Evolutionary conservation across 2,888 invertebrate species (phyloP).

Genomic region (Xestia c-nigrum): DNA sequence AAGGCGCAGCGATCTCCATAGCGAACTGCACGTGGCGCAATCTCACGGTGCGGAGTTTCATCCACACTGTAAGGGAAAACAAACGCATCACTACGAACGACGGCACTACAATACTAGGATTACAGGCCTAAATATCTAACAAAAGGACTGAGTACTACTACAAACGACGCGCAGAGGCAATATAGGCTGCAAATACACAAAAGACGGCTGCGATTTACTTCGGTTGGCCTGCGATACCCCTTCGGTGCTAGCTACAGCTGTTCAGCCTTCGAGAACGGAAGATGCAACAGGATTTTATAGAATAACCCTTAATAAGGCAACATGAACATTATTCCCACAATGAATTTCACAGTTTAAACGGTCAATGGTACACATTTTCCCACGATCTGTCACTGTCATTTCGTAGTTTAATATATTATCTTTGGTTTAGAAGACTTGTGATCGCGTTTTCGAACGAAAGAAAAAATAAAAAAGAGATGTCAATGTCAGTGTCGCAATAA

Average conservation of each 20-base stretch:
- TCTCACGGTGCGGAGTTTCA: neutral
- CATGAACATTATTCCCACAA: no score
- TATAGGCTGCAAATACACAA: neutral
- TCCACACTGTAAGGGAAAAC: neutral
- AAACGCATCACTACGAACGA: neutral
- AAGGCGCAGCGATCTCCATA: neutral
- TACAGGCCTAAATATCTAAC: no score
- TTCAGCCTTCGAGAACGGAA: neutral
- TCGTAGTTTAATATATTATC: no score
- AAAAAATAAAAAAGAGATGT: no score
- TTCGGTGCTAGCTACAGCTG: neutral
- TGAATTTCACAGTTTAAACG: no score
- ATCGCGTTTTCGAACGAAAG: no score
- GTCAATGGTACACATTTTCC: no score
- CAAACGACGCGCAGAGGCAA: neutral
- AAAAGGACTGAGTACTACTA: no score
- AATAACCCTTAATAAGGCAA: no score
- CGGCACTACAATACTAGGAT: neutral
- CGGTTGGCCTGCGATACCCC: neutral
- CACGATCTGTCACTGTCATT: no score
- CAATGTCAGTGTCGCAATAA: no score
- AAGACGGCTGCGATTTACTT: neutral
- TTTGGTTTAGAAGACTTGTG: no score
- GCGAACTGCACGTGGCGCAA: neutral
- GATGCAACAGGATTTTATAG: neutral